Conservation (phyloP, 35 echinoderm and acorn worm species). For the Anneissia japonica region DNA sequence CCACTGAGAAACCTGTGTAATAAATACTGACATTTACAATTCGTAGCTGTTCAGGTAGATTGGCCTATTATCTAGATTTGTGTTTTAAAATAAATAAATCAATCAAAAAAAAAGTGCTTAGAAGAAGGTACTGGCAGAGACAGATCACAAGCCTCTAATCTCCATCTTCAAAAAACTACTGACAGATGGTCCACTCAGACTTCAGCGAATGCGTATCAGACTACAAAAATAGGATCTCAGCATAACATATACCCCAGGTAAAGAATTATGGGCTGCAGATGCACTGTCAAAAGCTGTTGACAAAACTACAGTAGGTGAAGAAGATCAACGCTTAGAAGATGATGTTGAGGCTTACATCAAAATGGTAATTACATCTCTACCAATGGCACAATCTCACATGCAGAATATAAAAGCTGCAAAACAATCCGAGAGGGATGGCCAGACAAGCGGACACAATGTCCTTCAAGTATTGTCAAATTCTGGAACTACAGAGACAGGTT, state of each 20-base stretch:
- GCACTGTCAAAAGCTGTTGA: constrained; percentile 42
- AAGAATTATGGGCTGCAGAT: constrained; percentile 42
- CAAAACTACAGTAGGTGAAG: background rate
- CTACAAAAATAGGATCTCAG: constrained; percentile 55
- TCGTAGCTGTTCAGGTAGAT: too few species aligned
- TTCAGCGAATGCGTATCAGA: constrained; percentile 39
- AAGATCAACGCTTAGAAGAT: constrained; percentile 2
- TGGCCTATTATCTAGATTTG: too few species aligned
- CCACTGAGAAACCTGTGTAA: too few species aligned
- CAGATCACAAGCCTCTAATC: constrained; percentile 59
- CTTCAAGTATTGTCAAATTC: background rate
- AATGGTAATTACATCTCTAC: background rate
- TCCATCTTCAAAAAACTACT: constrained; percentile 45
- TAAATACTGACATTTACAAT: too few species aligned
- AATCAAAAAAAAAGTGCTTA: too few species aligned
- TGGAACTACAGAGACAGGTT: background rate
- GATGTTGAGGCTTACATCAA: background rate
- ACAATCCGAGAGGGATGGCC: constrained; percentile 13
- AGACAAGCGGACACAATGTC: background rate
- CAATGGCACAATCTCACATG: background rate
- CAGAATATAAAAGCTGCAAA: background rate
- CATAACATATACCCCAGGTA: constrained; percentile 42
- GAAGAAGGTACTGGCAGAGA: constrained; percentile 40
- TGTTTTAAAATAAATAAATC: too few species aligned
- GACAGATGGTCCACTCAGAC: constrained; percentile 17